Conservation (phyloP, 2,797 vertebrate genomes). For the Anguilla anguilla region DNA sequence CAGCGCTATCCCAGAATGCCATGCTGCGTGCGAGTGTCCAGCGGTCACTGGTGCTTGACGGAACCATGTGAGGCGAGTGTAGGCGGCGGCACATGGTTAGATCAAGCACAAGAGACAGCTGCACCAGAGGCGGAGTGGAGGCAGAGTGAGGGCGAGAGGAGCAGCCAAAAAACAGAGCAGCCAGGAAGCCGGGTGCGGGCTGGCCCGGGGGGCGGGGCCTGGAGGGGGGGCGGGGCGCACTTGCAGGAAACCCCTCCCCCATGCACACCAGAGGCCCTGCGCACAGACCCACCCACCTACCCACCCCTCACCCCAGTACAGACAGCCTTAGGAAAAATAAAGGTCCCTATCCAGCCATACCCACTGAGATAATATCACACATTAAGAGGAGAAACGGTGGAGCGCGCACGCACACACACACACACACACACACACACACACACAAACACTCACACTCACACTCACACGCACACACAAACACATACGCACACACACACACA, state of each 20-base stretch:
- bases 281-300: neutral
- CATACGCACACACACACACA: neutral
- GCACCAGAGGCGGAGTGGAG: constrained; percentile 82
- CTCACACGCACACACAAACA: constrained; percentile 9
- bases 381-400: neutral
- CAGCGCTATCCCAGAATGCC: constrained; percentile 80
- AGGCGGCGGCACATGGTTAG: constrained; percentile 99
- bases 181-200: constrained; percentile 70
- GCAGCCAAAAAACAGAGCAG: constrained; percentile 63
- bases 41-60: constrained; percentile 99
- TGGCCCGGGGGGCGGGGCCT: constrained; percentile 40
- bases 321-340: neutral
- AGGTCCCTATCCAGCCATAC: neutral
- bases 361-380: neutral
- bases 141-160: constrained; percentile 78
- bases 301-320: neutral
- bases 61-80: constrained; percentile 99
- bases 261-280: constrained; percentile 17
- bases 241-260: constrained; percentile 42
- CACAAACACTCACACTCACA: constrained; percentile 35
- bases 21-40: constrained; percentile 86
- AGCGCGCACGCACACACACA: neutral
- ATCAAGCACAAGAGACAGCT: constrained; percentile 99
- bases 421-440: constrained; percentile 35
- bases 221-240: neutral